These are phyloP conservation scores for Rhodophaea formosa DNA, from an alignment of 2,888 invertebrate genomes.

Conservation along the genomic window DNA sequence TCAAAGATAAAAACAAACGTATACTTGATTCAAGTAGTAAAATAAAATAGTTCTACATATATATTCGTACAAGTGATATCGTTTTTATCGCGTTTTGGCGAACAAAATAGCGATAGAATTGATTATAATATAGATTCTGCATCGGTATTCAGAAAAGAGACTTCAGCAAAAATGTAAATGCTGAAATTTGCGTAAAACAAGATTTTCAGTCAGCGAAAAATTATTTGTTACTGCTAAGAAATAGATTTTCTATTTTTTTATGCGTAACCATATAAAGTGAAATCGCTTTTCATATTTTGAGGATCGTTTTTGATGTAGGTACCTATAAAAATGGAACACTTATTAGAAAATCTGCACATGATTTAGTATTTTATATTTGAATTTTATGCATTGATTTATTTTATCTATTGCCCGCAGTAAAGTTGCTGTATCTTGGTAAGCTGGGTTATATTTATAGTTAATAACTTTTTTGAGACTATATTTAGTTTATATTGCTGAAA, in stretches of 20 bases:
- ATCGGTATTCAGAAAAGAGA: conserved; percentile 7
- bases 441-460: too few species aligned
- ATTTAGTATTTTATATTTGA: too few species aligned
- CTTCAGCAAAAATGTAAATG: conserved; percentile 12
- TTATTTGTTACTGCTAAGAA: conserved; percentile 11
- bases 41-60: too few species aligned
- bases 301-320: background rate
- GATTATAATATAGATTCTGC: background rate
- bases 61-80: background rate
- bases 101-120: conserved; percentile 1
- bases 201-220: conserved; percentile 11
- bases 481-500: too few species aligned
- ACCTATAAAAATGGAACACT: background rate
- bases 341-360: too few species aligned
- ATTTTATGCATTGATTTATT: too few species aligned
- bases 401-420: too few species aligned
- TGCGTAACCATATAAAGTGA: background rate
- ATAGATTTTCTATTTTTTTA: conserved; percentile 2
- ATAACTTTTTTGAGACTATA: too few species aligned
- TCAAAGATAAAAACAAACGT: too few species aligned
- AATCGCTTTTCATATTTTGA: background rate
- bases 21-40: too few species aligned
- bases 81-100: background rate
- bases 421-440: too few species aligned
- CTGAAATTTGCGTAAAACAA: conserved; percentile 15